These are phyloP conservation scores for Jordanella pulchra DNA, from an alignment of 2,797 vertebrate species.

Conservation along the genomic window DNA sequence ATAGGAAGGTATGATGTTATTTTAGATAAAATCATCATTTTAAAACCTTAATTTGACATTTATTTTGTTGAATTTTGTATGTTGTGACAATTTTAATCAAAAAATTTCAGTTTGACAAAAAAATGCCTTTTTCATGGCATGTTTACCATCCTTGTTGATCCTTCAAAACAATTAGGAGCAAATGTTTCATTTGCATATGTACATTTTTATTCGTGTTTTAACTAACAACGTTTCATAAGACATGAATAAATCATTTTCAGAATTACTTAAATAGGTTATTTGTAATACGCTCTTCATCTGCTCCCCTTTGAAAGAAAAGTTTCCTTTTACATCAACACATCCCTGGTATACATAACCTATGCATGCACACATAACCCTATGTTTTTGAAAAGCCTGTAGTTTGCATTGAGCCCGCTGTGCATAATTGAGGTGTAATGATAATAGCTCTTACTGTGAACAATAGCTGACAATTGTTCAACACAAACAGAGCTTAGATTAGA, in stretches of 20 bases:
- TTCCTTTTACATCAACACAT: slow-evolving; percentile 4
- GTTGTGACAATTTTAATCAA: not conserved
- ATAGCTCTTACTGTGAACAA: slow-evolving; percentile 28
- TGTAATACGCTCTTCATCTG: not conserved
- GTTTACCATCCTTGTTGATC: not conserved
- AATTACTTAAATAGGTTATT: not conserved
- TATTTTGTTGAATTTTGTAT: not conserved
- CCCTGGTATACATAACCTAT: not conserved
- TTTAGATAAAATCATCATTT: not conserved
- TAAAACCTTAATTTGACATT: not conserved
- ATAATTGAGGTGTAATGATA: slow-evolving; percentile 46
- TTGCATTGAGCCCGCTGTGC: slow-evolving; percentile 20
- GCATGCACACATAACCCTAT: not conserved
- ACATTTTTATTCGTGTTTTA: not conserved
- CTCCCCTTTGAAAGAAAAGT: not conserved
- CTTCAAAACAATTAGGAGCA: not conserved
- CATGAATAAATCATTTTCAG: not conserved
- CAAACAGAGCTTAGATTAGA: slow-evolving; percentile 46
- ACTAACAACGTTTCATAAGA: not conserved
- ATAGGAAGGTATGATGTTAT: too few relatives aligned
- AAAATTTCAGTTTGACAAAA: not conserved
- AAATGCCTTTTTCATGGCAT: not conserved
- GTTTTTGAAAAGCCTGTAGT: slow-evolving; percentile 1
- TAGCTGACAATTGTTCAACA: slow-evolving; percentile 38
- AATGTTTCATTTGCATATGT: not conserved